Base-by-base conservation (phyloP, 2,113 vertebrate genomes). In the Lutjanus erythropterus region DNA sequence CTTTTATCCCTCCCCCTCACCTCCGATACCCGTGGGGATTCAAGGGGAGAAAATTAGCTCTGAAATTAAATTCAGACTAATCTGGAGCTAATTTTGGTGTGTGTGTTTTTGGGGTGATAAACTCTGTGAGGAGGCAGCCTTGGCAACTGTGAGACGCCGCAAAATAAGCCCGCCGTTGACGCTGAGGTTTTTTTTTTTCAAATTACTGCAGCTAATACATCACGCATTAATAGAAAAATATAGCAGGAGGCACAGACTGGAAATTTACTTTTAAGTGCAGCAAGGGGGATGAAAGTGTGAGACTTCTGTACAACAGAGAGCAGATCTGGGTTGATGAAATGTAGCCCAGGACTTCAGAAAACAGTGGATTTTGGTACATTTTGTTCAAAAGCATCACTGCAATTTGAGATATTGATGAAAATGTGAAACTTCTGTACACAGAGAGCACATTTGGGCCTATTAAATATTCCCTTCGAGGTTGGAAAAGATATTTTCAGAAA, bases 61-160 rank as follows among this genome's bases (percentile, higher is more conserved):
- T 80, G 83, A 92, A 90, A 92, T 89, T 84, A 88, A 89, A 92
- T 89, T 89, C 85, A 62, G 44, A 59, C 74, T 90, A 88, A 93
- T 91, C 90, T 87, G 61, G 27, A 70, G 88, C 68, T 89, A 78
- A 90, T 92, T 89, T 80, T 46, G 58, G 55, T 70, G 78, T 61
- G 90, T 86, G 66, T 92, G 89, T 85, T 87, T 90, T 87, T 23
- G 37, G 44, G 61, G 44, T 66, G 87, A 92, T 93, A 92, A 89
- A 85, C 58, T 73, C 87, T 23, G 37, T 11, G n/a, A 6, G 31
- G 53, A 37, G 21, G 60, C 44, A 15, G 71, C 59, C 67, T 21
- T 69, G 66, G 82, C 78, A 76, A 62, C 55, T 35, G 42, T 42
- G 33, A 76, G 23, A 18, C 35, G 4, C 41, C 25, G 62, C 10